Percentiles rank a stretch among this genome's conserved stretches.
phyloP scores from a whole-genome alignment of 2,797 vertebrate genomes.

The Buphagus erythrorhynchus region DNA sequence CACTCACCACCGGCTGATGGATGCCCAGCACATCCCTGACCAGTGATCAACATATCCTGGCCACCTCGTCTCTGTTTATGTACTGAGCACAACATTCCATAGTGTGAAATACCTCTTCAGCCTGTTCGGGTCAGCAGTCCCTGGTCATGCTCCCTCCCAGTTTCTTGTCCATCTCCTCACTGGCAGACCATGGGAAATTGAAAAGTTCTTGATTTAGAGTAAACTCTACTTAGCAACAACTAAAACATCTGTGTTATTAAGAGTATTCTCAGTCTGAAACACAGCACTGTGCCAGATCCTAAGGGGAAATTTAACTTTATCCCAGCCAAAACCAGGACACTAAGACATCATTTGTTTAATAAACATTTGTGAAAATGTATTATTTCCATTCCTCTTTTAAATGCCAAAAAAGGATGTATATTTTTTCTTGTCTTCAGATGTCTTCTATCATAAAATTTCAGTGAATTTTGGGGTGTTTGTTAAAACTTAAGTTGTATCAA shows the following conservation, averaged over 20 bases:
- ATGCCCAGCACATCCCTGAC: not conserved
- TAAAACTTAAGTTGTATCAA: not conserved
- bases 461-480: not conserved
- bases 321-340: not conserved
- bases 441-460: not conserved
- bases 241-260: not conserved
- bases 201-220: not conserved
- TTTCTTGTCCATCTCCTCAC: not conserved
- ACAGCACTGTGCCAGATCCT: not conserved
- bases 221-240: not conserved
- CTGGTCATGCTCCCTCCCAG: not conserved
- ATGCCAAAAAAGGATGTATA: not conserved
- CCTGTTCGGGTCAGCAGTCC: not conserved
- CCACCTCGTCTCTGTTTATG: not conserved
- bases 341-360: not conserved
- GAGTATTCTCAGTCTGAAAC: not conserved
- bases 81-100: not conserved
- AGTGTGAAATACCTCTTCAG: not conserved
- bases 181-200: not conserved
- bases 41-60: not conserved
- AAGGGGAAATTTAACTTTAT: not conserved
- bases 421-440: not conserved
- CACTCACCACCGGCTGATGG: fast-evolving
- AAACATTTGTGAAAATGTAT: not conserved
- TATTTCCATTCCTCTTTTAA: not conserved